Evolutionary conservation across 2,113 vertebrate genomes (phyloP).

Genomic region (Nettapus auritus): DNA sequence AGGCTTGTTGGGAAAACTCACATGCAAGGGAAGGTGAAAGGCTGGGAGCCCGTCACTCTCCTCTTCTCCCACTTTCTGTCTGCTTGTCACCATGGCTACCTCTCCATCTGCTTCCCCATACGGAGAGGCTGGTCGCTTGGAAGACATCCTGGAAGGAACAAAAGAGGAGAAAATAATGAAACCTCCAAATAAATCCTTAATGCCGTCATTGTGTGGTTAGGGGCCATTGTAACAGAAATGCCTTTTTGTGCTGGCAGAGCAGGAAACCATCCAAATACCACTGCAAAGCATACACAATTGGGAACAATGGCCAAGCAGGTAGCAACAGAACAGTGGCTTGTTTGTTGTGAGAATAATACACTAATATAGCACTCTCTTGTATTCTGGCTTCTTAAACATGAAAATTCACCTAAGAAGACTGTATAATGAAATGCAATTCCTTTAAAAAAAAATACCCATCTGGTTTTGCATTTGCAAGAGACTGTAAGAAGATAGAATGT

Average conservation of each 20-base stretch:
- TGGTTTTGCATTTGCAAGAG: conserved; percentile 74
- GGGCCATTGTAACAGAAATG: conserved; percentile 88
- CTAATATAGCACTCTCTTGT: conserved; percentile 82
- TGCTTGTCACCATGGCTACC: conserved; percentile 99
- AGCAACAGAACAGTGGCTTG: conserved; percentile 84
- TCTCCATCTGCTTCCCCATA: conserved; percentile 99
- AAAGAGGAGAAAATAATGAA: conserved; percentile 89
- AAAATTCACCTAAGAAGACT: conserved; percentile 81
- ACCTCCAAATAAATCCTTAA: conserved; percentile 89
- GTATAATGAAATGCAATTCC: conserved; percentile 77
- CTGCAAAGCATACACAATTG: conserved; percentile 82
- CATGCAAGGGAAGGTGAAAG: conserved; percentile 98
- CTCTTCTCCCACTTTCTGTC: conserved; percentile 98
- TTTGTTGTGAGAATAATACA: conserved; percentile 86
- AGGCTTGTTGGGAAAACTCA: conserved; percentile 95
- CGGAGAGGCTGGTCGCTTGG: conserved; percentile 99
- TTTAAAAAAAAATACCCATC: conserved; percentile 69
- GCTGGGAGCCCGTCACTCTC: conserved; percentile 94
- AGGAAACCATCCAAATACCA: conserved; percentile 88
- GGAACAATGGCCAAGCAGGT: conserved; percentile 88
- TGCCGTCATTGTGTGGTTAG: conserved; percentile 87
- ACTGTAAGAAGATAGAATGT: conserved; percentile 64
- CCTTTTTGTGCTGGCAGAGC: conserved; percentile 84
- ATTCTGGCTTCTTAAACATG: conserved; percentile 81
- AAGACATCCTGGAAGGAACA: conserved; percentile 99